Evolutionary conservation across 2,888 invertebrate species (phyloP).

Genomic region (Drosophila robusta): DNA sequence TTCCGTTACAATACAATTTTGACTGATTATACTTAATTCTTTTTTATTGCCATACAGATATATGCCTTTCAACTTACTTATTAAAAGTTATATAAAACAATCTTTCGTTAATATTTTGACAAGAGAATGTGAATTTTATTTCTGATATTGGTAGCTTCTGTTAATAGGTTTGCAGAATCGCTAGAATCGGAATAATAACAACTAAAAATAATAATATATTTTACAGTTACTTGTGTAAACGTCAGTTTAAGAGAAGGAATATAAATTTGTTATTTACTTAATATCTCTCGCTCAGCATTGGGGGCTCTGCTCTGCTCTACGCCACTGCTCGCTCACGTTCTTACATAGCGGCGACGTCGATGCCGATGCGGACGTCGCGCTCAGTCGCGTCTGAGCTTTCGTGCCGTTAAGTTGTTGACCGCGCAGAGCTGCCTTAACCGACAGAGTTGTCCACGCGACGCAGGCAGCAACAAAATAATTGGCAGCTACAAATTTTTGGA

Average conservation of each 20-base stretch:
- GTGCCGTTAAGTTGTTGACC: constrained; percentile 62
- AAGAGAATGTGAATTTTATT: too few species aligned
- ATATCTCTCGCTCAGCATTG: constrained; percentile 3
- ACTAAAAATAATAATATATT: not conserved
- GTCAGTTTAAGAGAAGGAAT: too few species aligned
- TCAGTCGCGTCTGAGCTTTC: constrained; percentile 72
- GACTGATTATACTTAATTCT: too few species aligned
- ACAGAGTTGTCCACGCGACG: constrained; percentile 42
- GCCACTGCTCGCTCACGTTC: constrained; percentile 30
- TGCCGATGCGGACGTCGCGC: constrained; percentile 13
- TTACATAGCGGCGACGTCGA: constrained; percentile 9
- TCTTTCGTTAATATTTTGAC: too few species aligned
- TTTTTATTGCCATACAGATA: too few species aligned
- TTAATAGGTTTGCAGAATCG: too few species aligned
- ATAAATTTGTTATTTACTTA: not conserved
- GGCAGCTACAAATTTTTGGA: constrained; percentile 58
- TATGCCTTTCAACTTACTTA: too few species aligned
- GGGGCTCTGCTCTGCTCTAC: constrained; percentile 5
- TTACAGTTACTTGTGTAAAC: not conserved
- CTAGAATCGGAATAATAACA: too few species aligned
- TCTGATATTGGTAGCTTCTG: too few species aligned
- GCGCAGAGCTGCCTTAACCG: constrained; percentile 26
- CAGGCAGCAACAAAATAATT: constrained; percentile 62
- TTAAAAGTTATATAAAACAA: too few species aligned
- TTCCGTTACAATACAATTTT: too few species aligned